phyloP scores from a whole-genome alignment of 2,888 invertebrate genomes.

The Apeira syringaria region DNA sequence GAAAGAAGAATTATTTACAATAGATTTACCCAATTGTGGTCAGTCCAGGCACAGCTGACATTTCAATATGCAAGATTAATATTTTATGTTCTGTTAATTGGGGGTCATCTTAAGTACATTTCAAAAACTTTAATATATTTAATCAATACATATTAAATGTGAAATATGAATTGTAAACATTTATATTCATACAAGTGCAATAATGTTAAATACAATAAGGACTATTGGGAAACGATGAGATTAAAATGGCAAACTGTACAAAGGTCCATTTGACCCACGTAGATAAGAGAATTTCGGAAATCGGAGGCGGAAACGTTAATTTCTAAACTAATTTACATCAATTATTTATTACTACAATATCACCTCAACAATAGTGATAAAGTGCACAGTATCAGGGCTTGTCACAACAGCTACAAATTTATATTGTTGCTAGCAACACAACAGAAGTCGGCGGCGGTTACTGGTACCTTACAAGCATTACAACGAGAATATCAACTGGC shows the following conservation, averaged over 20 bases:
- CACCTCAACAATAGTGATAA: constrained; percentile 2
- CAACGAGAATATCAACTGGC: constrained; percentile 59
- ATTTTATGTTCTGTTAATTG: constrained; percentile 5
- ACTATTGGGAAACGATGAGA: no score
- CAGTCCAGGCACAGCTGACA: constrained; percentile 15
- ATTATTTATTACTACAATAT: constrained; percentile 15
- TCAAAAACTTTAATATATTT: constrained; percentile 8
- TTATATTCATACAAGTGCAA: constrained; percentile 14
- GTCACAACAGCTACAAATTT: constrained; percentile 11
- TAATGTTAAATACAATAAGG: constrained; percentile 12
- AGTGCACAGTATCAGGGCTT: constrained; percentile 4
- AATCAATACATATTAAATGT: constrained; percentile 10
- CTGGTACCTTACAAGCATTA: constrained; percentile 38
- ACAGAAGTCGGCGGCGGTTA: constrained; percentile 54
- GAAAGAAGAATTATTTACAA: constrained; percentile 35
- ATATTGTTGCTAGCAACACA: constrained; percentile 32
- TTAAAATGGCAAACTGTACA: no score
- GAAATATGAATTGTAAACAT: constrained; percentile 12
- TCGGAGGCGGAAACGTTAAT: neutral
- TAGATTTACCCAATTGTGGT: constrained; percentile 30
- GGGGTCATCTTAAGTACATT: constrained; percentile 13
- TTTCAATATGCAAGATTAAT: constrained; percentile 6
- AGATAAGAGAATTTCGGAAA: no score
- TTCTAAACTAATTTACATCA: constrained; percentile 6
- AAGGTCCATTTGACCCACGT: no score